Evolutionary conservation across 2,888 invertebrate species (phyloP), one percentile per base, ranked within the genome.

Genomic region (Heliconius ethilla): DNA sequence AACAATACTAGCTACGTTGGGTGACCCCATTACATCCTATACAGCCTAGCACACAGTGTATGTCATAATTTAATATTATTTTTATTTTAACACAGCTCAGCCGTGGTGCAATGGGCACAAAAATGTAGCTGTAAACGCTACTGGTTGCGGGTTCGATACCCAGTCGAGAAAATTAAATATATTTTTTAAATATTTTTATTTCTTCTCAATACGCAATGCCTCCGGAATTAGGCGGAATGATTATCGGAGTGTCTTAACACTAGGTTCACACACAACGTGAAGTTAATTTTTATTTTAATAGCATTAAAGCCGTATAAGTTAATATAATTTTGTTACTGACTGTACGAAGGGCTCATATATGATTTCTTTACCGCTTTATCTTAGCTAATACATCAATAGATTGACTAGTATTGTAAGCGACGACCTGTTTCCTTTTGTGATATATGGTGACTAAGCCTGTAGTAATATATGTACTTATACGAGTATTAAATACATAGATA

Each of bases 331-430:
- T 67, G 51, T 77, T 59, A 59, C 37, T 11, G 29, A 59, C 51
- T 77, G 78, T 77, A 78, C 51, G 15, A 40, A 75, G 75, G 79
- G 78, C 76, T 76, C 89, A 90, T 88, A 90, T 92, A 89, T 93
- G 93, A 92, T 92, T 93, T 93, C 93, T 90, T 84, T 81, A 81
- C 91, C 86, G 89, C 87, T 88, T 89, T 93, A 93, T 93, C 93
- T 89, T 86, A 85, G 87, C 91, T 90, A 90, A 93, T 92, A 92
- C 92, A 94, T 94, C 93, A 93, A 92, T 89, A 87, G 88, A 89
- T 91, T 92, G 92, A 92, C 92, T 90, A 89, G 89, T 89, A 91
- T 91, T 92, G 92, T 92, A 92, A 91, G 91, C 89, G 91, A 91
- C 90, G 91, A 91, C 91, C 91, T 89, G 83, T 82, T 83, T 83